Evolutionary conservation across 2,797 vertebrate species (phyloP).

Genomic region (Coregonus suidteri): DNA sequence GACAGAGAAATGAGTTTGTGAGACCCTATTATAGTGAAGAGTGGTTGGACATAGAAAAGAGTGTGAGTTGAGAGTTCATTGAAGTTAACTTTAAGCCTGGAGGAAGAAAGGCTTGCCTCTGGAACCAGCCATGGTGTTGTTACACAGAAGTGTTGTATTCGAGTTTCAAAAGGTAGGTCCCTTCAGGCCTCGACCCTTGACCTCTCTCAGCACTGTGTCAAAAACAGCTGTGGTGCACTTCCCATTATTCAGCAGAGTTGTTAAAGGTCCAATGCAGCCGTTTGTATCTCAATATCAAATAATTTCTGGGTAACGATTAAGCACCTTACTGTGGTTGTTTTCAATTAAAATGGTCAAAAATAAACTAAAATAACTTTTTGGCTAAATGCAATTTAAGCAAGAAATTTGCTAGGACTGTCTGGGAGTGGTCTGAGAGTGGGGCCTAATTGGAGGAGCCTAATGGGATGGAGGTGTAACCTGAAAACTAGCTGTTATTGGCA

Average conservation of each 20-base stretch:
- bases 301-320: too few species aligned
- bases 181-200: slow-evolving; percentile 50
- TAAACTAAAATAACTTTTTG: too few species aligned
- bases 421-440: too few species aligned
- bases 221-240: slow-evolving; percentile 40
- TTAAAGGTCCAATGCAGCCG: background rate
- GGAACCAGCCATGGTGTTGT: slow-evolving; percentile 37
- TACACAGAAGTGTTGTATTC: slow-evolving; percentile 49
- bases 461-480: too few species aligned
- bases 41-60: slow-evolving; percentile 26
- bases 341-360: too few species aligned
- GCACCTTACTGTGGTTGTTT: too few species aligned
- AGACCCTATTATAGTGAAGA: background rate
- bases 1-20: background rate
- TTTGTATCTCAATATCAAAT: too few species aligned
- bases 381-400: too few species aligned
- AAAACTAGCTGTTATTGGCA: too few species aligned
- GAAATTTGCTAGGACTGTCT: too few species aligned
- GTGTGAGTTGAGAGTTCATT: slow-evolving; percentile 18
- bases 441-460: too few species aligned
- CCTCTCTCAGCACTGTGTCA: slow-evolving; percentile 53
- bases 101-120: slow-evolving; percentile 23
- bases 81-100: background rate
- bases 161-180: slow-evolving; percentile 30
- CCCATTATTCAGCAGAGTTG: slow-evolving; percentile 23